Conservation (phyloP, 1,140 invertebrate genomes). For the Aporrectodea caliginosa region DNA sequence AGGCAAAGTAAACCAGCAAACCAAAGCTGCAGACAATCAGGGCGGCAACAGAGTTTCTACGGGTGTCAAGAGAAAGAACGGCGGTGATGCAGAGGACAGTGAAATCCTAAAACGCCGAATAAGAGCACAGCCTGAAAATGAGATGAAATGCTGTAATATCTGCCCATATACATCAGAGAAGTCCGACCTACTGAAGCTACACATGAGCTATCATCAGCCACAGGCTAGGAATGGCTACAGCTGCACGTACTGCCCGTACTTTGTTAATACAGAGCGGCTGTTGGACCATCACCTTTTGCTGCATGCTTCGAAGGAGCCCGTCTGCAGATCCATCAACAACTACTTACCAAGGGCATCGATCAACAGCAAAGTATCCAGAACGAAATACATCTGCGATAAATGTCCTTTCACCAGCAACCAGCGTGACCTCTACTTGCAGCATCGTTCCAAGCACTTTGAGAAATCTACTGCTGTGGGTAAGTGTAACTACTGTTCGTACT, state of each 20-base stretch:
- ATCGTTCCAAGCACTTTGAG: conserved; percentile 71
- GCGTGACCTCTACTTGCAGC: conserved; percentile 77
- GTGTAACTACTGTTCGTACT: conserved; percentile 75
- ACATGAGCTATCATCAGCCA: conserved; percentile 69
- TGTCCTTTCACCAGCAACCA: conserved; percentile 74
- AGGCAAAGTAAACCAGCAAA: neutral
- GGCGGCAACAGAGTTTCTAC: neutral
- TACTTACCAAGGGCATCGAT: conserved; percentile 1
- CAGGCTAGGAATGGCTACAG: conserved; percentile 69
- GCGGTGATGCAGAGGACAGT: neutral
- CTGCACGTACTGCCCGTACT: conserved; percentile 76
- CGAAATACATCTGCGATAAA: conserved; percentile 66
- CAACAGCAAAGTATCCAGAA: conserved; percentile 38
- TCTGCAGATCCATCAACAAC: neutral
- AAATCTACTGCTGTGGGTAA: conserved; percentile 63
- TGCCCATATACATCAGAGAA: conserved; percentile 72
- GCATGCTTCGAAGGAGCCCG: conserved; percentile 38
- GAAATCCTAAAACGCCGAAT: neutral
- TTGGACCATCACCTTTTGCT: conserved; percentile 53
- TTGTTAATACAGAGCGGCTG: conserved; percentile 61
- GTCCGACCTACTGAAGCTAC: conserved; percentile 64
- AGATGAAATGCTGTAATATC: conserved; percentile 60
- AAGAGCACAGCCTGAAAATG: neutral
- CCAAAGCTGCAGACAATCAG: neutral
- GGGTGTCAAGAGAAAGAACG: neutral